These are phyloP conservation scores for Drosophila nannoptera DNA, from an alignment of 1,140 invertebrate genomes.

Conservation along the genomic window DNA sequence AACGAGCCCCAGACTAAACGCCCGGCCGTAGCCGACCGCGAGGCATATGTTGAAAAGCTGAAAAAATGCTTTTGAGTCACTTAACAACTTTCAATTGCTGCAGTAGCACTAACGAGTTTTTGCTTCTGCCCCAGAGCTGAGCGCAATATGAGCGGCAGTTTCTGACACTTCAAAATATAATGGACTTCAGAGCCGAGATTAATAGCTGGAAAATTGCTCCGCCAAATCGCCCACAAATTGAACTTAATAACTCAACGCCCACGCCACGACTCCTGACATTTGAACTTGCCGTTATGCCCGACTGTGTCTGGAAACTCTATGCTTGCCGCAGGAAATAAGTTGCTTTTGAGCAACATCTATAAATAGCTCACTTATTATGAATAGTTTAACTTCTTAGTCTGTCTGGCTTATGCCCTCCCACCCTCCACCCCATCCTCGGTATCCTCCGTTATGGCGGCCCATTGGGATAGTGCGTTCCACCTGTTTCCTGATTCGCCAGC, in stretches of 20 bases:
- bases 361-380: too few relatives aligned
- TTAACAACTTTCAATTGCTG: slow-evolving; percentile 74
- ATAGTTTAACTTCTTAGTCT: too few relatives aligned
- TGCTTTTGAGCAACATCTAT: too few relatives aligned
- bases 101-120: slow-evolving; percentile 61
- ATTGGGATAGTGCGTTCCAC: too few relatives aligned
- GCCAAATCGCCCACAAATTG: slow-evolving; percentile 64
- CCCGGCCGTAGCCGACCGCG: slow-evolving; percentile 2
- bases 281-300: slow-evolving; percentile 38
- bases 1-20: slow-evolving; percentile 33
- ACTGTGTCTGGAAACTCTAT: slow-evolving; percentile 49
- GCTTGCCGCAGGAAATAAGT: slow-evolving; percentile 17
- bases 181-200: slow-evolving; percentile 47
- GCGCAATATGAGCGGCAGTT: slow-evolving; percentile 19
- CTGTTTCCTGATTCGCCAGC: too few relatives aligned
- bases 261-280: slow-evolving; percentile 54
- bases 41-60: background rate
- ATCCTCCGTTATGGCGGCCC: too few relatives aligned
- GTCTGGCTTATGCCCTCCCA: too few relatives aligned
- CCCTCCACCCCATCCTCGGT: too few relatives aligned
- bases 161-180: slow-evolving; percentile 29
- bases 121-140: slow-evolving; percentile 19
- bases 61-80: slow-evolving; percentile 50
- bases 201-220: slow-evolving; percentile 70
- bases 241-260: slow-evolving; percentile 50